Evolutionary conservation across 2,888 invertebrate species (phyloP).

Genomic region (Metalampra italica): DNA sequence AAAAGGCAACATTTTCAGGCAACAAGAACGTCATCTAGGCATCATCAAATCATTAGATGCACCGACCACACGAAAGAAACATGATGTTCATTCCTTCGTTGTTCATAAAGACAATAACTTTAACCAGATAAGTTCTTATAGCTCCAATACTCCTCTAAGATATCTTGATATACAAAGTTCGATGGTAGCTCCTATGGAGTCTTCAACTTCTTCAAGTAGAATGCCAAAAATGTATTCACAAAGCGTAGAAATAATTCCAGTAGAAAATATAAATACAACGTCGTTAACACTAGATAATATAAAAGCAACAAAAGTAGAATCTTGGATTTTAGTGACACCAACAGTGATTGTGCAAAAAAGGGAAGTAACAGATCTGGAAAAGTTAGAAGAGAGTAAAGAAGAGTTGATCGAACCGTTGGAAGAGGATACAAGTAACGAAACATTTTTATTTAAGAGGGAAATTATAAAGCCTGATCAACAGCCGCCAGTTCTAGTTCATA

Average conservation of each 20-base stretch:
- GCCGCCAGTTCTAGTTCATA: slow-evolving; percentile 81
- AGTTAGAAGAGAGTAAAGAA: slow-evolving; percentile 37
- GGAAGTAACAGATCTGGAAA: slow-evolving; percentile 43
- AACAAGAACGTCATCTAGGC: slow-evolving; percentile 89
- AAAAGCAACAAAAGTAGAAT: slow-evolving; percentile 48
- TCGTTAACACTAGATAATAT: slow-evolving; percentile 35
- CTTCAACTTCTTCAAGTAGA: slow-evolving; percentile 7
- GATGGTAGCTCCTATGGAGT: slow-evolving; percentile 22
- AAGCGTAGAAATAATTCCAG: slow-evolving; percentile 36
- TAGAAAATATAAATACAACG: slow-evolving; percentile 31
- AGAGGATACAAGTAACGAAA: slow-evolving; percentile 53
- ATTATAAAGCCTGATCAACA: slow-evolving; percentile 70
- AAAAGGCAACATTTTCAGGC: slow-evolving; percentile 65
- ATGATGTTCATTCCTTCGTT: slow-evolving; percentile 69
- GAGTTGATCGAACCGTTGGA: slow-evolving; percentile 64
- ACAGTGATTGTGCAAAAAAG: slow-evolving; percentile 54
- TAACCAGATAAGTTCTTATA: slow-evolving; percentile 36
- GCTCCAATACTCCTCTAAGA: slow-evolving; percentile 43
- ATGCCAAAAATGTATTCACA: slow-evolving; percentile 14
- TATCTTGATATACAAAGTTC: slow-evolving; percentile 52
- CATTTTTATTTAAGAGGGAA: slow-evolving; percentile 60
- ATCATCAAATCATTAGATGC: slow-evolving; percentile 78
- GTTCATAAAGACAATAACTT: slow-evolving; percentile 53
- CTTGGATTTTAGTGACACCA: slow-evolving; percentile 64
- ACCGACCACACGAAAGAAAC: slow-evolving; percentile 63